phyloP scores from a whole-genome alignment of 2,888 invertebrate species.

The Ganaspis brasiliensis region DNA sequence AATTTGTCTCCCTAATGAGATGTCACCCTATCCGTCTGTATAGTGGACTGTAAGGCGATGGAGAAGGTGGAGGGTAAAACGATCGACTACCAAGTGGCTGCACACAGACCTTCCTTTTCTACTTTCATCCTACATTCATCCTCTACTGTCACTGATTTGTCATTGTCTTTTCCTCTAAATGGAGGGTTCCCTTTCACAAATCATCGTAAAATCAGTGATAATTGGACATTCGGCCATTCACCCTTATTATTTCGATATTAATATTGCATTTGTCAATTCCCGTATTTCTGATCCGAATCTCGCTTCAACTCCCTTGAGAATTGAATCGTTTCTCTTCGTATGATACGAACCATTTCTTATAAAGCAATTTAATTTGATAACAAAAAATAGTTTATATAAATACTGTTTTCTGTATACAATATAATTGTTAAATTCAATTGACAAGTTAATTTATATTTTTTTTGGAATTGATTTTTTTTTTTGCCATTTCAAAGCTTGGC shows the following conservation, averaged over 20 bases:
- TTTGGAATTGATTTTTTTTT: no score
- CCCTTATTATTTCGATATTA: constrained; percentile 30
- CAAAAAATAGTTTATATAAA: background rate
- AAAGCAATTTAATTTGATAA: background rate
- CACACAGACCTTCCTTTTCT: constrained; percentile 53
- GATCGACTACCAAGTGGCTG: constrained; percentile 61
- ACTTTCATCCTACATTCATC: constrained; percentile 58
- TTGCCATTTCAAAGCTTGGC: no score
- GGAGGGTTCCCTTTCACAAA: constrained; percentile 9
- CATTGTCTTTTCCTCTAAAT: constrained; percentile 47
- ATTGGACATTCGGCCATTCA: constrained; percentile 19
- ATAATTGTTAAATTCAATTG: no score
- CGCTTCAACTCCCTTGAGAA: constrained; percentile 3
- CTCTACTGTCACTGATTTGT: constrained; percentile 52
- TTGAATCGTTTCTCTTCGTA: constrained; percentile 3
- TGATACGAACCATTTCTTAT: background rate
- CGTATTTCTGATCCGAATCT: constrained; percentile 18
- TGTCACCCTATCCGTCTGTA: constrained; percentile 77
- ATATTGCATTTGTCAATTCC: constrained; percentile 30
- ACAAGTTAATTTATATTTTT: no score
- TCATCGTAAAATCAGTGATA: constrained; percentile 20
- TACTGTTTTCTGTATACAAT: no score
- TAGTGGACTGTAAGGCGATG: constrained; percentile 62
- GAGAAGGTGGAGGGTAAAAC: constrained; percentile 53
- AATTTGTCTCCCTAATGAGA: constrained; percentile 81